Evolutionary conservation across 2,888 invertebrate species (phyloP).

Genomic region (Uropetala carovei): DNA sequence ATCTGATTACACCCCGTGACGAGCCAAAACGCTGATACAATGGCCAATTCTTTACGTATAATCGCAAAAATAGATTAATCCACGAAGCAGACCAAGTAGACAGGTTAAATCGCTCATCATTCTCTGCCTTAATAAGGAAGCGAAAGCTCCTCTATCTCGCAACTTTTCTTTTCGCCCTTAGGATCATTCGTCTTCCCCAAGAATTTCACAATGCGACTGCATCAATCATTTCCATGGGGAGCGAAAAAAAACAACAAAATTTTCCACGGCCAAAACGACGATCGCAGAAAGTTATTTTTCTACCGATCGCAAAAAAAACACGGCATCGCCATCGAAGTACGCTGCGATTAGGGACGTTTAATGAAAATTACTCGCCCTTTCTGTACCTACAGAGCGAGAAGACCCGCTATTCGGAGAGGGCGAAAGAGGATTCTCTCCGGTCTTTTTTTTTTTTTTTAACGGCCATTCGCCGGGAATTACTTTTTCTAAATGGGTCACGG

Average conservation of each 20-base stretch:
- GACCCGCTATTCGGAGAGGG: neutral
- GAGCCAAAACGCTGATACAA: too few relatives aligned
- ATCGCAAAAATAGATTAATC: too few relatives aligned
- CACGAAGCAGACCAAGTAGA: too few relatives aligned
- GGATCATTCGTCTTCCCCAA: neutral
- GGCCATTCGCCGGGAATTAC: slow-evolving; percentile 29
- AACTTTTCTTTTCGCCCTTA: neutral
- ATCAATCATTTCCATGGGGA: neutral
- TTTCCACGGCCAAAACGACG: neutral
- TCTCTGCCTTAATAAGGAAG: too few relatives aligned
- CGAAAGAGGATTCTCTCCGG: neutral
- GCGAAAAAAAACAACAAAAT: neutral
- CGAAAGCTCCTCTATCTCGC: too few relatives aligned
- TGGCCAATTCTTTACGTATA: too few relatives aligned
- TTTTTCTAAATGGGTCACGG: slow-evolving; percentile 56
- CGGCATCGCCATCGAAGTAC: neutral
- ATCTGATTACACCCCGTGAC: too few relatives aligned
- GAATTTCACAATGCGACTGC: neutral
- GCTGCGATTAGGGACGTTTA: neutral
- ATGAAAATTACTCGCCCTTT: slow-evolving; percentile 11
- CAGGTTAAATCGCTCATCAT: too few relatives aligned
- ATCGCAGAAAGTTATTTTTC: neutral
- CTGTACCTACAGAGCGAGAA: neutral
- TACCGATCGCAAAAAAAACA: neutral
- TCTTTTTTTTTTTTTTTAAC: neutral